Evolutionary conservation across 2,113 vertebrate species (phyloP).

Genomic region (Petrocephalus zakoni): DNA sequence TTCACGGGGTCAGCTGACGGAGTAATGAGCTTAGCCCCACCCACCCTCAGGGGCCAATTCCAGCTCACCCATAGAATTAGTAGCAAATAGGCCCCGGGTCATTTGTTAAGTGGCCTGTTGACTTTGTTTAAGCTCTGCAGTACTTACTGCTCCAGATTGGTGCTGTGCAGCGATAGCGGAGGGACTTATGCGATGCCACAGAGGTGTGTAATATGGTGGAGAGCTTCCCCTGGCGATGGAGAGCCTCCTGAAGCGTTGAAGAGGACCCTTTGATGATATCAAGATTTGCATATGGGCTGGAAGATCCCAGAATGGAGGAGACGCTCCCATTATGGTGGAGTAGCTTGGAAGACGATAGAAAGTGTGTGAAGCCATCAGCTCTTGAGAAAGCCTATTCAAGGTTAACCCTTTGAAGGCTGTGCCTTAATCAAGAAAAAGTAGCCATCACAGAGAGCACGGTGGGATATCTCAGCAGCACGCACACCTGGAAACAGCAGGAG

Average conservation of each 20-base stretch:
- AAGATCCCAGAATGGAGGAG: not conserved
- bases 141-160: not conserved
- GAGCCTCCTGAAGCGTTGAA: not conserved
- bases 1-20: slow-evolving; percentile 11
- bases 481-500: not conserved
- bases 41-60: not conserved
- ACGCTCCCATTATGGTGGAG: not conserved
- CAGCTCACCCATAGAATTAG: not conserved
- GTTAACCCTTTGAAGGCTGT: not conserved
- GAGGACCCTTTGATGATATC: not conserved
- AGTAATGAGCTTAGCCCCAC: not conserved
- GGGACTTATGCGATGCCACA: not conserved
- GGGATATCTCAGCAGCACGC: not conserved
- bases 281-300: not conserved
- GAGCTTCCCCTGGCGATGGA: not conserved
- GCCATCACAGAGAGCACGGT: not conserved
- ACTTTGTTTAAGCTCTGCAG: slow-evolving; percentile 13
- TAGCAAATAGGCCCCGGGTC: not conserved
- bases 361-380: not conserved
- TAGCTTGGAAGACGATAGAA: slow-evolving; percentile 7
- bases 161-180: not conserved
- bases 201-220: not conserved
- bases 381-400: not conserved
- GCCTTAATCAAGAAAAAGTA: not conserved
- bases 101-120: slow-evolving; percentile 16